Base-by-base conservation (phyloP, 2,113 vertebrate species). In the Syngnathoides biaculeatus region DNA sequence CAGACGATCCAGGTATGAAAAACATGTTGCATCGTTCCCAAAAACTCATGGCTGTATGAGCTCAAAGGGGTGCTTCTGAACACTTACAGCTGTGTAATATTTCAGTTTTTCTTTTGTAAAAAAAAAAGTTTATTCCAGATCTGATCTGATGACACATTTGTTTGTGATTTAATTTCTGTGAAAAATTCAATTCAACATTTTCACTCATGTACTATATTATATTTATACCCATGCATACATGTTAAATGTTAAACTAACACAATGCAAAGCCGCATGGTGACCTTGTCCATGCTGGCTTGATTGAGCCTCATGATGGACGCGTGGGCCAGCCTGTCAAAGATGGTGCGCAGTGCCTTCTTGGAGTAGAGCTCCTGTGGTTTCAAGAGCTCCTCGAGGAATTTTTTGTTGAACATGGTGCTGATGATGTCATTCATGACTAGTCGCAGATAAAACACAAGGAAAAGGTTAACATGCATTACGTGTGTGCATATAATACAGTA, bases 201-300 rank as follows among this genome's bases (percentile, higher is more conserved):
- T 35, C 30, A 35, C 4, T 35, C 30, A 35, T 35, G 30, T 35
- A 35, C 30, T n/a, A n/a, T n/a, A 35, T 3, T 35, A 35, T 35
- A 35, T 35, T 35, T 35, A 35, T 35, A 35, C 30, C 4, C 30
- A 35, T 35, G 2, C 2, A 9, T 38, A 11, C 30, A 63, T 38
- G 57, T 56, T 15, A 39, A 8, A 66, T 19, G 11, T 2, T 8
- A 19, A 30, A 6, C 14, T 47, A 14, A 15, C 19, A 17, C 9
- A 19, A 9, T 59, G 22, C 27, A n/a, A 35, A 6, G 13, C 5
- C 30, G 30, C 4, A 35, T 35, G 5, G 13, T 64, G 12, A 22
- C 97, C 94, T 99, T 99, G 84, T 99, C 97, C 97, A 99, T 99
- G 89, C 97, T 99, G 24, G 97, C 95, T 82, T 97, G 95, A 86